Percentiles rank a stretch among this genome's conserved stretches.
These are phyloP conservation scores for Gandaritis pyraliata DNA, from an alignment of 2,888 invertebrate species.

Conservation along the genomic window DNA sequence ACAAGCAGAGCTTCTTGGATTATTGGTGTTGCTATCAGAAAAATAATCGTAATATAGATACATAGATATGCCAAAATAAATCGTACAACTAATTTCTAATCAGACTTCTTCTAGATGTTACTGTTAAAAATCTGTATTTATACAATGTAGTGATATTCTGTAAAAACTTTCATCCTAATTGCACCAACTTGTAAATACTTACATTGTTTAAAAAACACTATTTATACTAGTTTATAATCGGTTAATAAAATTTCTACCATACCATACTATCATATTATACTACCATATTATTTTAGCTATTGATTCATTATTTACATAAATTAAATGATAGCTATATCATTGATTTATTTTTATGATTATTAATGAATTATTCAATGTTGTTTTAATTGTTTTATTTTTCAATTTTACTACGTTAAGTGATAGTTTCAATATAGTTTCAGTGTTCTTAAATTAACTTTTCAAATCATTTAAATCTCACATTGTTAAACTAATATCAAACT, in stretches of 20 bases:
- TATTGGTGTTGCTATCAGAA: not conserved
- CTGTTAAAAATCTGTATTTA: constrained; percentile 14
- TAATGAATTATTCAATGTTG: too few species aligned
- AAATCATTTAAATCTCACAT: too few species aligned
- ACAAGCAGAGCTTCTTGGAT: not conserved
- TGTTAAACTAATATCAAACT: constrained; percentile 7
- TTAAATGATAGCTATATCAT: too few species aligned
- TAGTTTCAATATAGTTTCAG: too few species aligned
- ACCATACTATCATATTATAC: too few species aligned
- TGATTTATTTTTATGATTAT: too few species aligned
- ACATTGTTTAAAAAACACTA: constrained; percentile 17
- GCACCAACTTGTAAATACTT: constrained; percentile 31
- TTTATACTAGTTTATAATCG: constrained; percentile 1
- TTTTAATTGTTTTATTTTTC: too few species aligned
- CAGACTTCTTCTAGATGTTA: constrained; percentile 22
- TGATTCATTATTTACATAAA: too few species aligned
- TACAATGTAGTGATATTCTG: constrained; percentile 20
- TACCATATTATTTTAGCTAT: too few species aligned
- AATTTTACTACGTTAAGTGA: too few species aligned
- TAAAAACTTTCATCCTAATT: constrained; percentile 22
- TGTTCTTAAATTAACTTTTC: not conserved
- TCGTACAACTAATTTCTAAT: constrained; percentile 11
- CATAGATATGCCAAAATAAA: constrained; percentile 11
- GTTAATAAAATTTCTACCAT: too few species aligned
- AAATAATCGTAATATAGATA: constrained; percentile 6